Evolutionary conservation across 1,140 invertebrate genomes (phyloP), one percentile per base, ranked within the genome.

Genomic region (Drosophila saltans): DNA sequence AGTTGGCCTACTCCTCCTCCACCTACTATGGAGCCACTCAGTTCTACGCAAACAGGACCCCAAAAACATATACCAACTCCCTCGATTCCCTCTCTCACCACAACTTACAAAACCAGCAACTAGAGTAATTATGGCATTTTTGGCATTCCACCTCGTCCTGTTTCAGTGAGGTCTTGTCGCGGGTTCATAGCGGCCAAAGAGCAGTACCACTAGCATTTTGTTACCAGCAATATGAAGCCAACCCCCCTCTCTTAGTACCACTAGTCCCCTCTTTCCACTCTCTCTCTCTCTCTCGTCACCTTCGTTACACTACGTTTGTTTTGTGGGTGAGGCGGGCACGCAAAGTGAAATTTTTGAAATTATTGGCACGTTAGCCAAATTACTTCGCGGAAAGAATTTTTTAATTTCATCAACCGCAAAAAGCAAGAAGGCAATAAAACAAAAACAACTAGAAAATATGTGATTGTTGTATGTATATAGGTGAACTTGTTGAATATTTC

Each of bases 91-190:
- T 26, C 5, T 7, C 24, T 30, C n/a, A 11, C 59, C 56, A 28
- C 41, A 43, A 40, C 33, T 40, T 36, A 41, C 30, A 48, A 40
- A 48, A 40, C 57, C 40, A 72, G 74, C 69, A 85, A 79, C 75
- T 79, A 74, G 72, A 74, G 80, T 86, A 86, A 86, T 86, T 86
- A 83, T 89, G 83, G 83, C 66, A 86, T 88, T 83, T 86, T 86
- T 68, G 68, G 66, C 80, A 83, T 88, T 56, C 67, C 16, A 33
- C 52, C 48, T 65, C 63, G 45, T 72, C 41, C 61, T 63, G 11
- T 59, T 30, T 21, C 7, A n/a, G n/a, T 59, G 57, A 59, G 57
- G 57, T 40, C 40, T 9, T 62, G 40, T 63, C 8, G 2, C 1
- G 1, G 24, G 10, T 7, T 21, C 16, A 48, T 24, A 9, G 45